A percentile compares a stretch with the other conserved stretches of the same genome.
phyloP scores from a whole-genome alignment of 2,113 vertebrate genomes.

The Coreoperca whiteheadi region DNA sequence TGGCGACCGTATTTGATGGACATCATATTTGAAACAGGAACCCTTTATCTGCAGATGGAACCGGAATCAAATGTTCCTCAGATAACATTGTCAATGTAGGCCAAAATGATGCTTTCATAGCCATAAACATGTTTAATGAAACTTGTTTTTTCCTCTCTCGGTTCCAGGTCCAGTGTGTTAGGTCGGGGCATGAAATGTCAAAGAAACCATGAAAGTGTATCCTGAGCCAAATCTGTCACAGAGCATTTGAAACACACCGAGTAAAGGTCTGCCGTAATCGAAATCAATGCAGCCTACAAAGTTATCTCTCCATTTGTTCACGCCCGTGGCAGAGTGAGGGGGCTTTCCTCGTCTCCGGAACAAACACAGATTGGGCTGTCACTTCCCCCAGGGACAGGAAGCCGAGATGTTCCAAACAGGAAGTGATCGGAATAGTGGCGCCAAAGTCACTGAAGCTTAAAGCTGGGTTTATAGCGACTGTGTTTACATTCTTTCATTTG shows the following conservation, averaged over 20 bases:
- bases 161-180: constrained; percentile 2
- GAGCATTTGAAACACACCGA: constrained; percentile 20
- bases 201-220: constrained; percentile 30
- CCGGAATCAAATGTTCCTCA: neutral
- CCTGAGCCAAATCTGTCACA: constrained; percentile 6
- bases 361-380: constrained; percentile 41
- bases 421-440: constrained; percentile 34
- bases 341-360: constrained; percentile 18
- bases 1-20: neutral
- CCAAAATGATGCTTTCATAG: neutral
- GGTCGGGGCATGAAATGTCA: neutral
- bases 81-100: neutral
- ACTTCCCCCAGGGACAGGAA: constrained; percentile 1
- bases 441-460: neutral
- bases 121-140: neutral
- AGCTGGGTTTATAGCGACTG: neutral
- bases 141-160: neutral
- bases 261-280: constrained; percentile 28
- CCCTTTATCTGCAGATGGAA: neutral
- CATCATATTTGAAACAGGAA: neutral
- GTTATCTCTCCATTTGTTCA: constrained; percentile 26
- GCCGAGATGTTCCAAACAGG: constrained; percentile 30
- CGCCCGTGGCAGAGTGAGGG: constrained; percentile 1
- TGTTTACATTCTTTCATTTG: neutral
- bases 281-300: constrained; percentile 24